Evolutionary conservation across 2,113 vertebrate genomes (phyloP).

Genomic region (Sceloporus undulatus): DNA sequence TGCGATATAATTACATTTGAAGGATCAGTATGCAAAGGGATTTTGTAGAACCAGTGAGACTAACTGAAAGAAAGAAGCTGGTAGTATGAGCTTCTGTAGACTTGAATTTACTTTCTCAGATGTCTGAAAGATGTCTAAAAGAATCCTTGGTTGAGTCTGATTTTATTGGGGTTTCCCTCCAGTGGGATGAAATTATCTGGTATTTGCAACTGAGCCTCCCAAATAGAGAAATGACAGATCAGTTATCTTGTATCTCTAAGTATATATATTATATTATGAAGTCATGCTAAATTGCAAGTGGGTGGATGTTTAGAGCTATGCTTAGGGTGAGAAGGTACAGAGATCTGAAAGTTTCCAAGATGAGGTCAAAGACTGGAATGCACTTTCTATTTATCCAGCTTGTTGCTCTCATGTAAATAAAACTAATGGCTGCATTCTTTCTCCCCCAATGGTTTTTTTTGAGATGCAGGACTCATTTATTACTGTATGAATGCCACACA

Average conservation of each 20-base stretch:
- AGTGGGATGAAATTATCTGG: constrained; percentile 42
- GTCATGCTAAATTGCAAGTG: neutral
- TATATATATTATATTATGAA: constrained; percentile 40
- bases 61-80: no score
- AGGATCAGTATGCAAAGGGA: neutral
- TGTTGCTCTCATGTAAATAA: neutral
- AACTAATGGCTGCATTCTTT: neutral
- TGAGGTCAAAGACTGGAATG: neutral
- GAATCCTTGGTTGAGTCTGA: constrained; percentile 22
- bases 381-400: neutral
- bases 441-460: neutral
- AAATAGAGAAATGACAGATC: neutral
- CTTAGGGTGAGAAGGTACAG: neutral
- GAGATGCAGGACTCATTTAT: neutral
- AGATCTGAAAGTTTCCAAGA: neutral
- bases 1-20: neutral
- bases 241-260: constrained; percentile 3
- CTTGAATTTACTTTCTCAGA: no score
- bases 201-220: neutral
- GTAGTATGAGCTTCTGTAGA: no score
- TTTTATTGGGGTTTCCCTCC: constrained; percentile 44
- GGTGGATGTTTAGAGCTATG: neutral
- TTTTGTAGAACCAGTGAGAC: no score
- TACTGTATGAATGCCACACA: neutral
- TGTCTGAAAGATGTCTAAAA: neutral